These are phyloP conservation scores for Ferdinandea cuprea DNA, from an alignment of 2,888 invertebrate species.

Conservation along the genomic window DNA sequence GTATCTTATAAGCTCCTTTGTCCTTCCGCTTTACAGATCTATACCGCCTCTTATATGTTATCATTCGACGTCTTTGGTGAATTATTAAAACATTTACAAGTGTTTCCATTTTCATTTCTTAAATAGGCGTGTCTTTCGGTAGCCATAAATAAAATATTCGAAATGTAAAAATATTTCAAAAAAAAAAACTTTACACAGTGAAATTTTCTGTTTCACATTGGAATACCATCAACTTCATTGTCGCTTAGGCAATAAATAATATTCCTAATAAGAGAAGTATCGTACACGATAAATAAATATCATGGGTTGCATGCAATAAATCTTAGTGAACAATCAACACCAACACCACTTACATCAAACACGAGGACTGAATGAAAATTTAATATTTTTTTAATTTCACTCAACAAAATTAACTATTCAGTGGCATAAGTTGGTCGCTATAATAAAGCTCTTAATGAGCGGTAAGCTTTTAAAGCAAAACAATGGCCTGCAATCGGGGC, in stretches of 20 bases:
- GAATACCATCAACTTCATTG: conserved; percentile 15
- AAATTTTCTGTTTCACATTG: not conserved
- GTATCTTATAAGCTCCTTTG: no score
- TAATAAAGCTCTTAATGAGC: conserved; percentile 59
- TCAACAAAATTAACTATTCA: conserved; percentile 31
- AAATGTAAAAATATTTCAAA: conserved; percentile 24
- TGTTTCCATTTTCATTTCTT: not conserved
- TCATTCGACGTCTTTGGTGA: no score
- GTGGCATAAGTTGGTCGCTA: conserved; percentile 60
- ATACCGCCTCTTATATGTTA: no score
- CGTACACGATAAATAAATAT: conserved; percentile 28
- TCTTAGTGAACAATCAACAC: conserved; percentile 23
- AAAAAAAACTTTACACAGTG: not conserved
- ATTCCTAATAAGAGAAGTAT: conserved; percentile 1
- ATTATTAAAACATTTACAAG: no score
- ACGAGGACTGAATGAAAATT: conserved; percentile 29
- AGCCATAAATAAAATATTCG: conserved; percentile 29
- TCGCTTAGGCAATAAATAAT: conserved; percentile 59
- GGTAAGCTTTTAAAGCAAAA: conserved; percentile 43
- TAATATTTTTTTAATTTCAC: conserved; percentile 1
- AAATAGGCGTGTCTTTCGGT: conserved; percentile 27
- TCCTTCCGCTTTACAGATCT: no score
- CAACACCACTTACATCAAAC: conserved; percentile 17
- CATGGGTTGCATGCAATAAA: conserved; percentile 42
- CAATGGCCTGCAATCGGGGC: conserved; percentile 40